phyloP scores from a whole-genome alignment of 1,140 invertebrate genomes.

The Zaprionus ornatus region DNA sequence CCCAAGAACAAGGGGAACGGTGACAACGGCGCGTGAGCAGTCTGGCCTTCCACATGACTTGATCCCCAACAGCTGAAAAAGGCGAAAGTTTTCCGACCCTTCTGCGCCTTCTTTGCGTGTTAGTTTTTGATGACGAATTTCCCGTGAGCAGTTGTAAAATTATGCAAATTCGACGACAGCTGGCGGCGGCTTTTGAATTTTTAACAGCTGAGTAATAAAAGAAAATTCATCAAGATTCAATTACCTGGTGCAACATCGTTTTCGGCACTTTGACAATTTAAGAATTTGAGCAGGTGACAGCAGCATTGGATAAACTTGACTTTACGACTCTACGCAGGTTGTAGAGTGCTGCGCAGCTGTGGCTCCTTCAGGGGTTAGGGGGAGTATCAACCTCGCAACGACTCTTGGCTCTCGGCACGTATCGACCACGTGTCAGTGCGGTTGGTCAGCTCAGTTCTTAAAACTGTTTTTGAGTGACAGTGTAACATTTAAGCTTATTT shows the following conservation, averaged over 20 bases:
- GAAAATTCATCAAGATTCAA: slow-evolving; percentile 74
- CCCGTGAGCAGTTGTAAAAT: slow-evolving; percentile 65
- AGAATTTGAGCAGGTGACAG: slow-evolving; percentile 19
- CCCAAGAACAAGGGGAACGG: neutral
- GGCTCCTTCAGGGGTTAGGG: slow-evolving; percentile 12
- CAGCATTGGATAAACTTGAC: slow-evolving; percentile 1
- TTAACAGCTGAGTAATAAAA: slow-evolving; percentile 62
- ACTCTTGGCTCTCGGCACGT: slow-evolving; percentile 36
- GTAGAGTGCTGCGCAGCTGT: slow-evolving; percentile 1
- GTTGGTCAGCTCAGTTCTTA: slow-evolving; percentile 7
- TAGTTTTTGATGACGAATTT: slow-evolving; percentile 53
- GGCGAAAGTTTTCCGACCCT: slow-evolving; percentile 54
- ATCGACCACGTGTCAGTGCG: slow-evolving; percentile 50
- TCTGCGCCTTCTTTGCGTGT: slow-evolving; percentile 30
- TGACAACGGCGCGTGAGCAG: slow-evolving; percentile 11
- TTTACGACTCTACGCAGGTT: slow-evolving; percentile 37
- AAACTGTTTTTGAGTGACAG: slow-evolving; percentile 41
- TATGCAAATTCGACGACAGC: slow-evolving; percentile 52
- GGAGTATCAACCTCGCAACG: slow-evolving; percentile 28
- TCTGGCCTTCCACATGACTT: slow-evolving; percentile 64
- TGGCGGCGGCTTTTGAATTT: slow-evolving; percentile 60
- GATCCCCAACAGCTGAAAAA: slow-evolving; percentile 39
- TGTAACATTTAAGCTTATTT: neutral
- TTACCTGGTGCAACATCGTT: slow-evolving; percentile 54
- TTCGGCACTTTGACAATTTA: slow-evolving; percentile 13